Conservation (phyloP, 2,113 vertebrate genomes). For the Gobiocypris rarus region DNA sequence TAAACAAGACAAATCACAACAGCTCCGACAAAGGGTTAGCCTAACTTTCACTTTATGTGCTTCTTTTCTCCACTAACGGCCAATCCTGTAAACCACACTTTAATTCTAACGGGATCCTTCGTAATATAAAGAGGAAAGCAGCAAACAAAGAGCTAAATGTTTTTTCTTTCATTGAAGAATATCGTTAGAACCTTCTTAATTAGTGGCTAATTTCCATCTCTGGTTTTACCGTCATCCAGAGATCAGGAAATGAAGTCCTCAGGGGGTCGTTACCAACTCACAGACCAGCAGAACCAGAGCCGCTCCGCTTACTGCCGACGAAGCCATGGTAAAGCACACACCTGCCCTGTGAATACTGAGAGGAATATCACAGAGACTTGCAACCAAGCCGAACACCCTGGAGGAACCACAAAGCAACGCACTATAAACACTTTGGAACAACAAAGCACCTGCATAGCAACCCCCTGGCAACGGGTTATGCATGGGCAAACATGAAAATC, state of each 20-base stretch:
- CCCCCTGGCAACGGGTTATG: background rate
- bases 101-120: no score
- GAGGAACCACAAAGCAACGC: background rate
- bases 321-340: background rate
- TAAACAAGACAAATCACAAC: background rate
- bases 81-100: background rate
- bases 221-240: constrained; percentile 40
- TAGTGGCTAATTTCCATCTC: constrained; percentile 49
- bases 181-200: constrained; percentile 34
- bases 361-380: no score
- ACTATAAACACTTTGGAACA: background rate
- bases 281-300: constrained; percentile 36
- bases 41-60: background rate
- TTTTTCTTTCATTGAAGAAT: background rate
- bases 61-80: background rate
- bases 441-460: background rate
- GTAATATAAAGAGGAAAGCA: no score
- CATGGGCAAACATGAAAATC: background rate
- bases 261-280: constrained; percentile 34
- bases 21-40: background rate
- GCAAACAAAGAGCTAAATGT: background rate
- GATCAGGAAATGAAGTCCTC: constrained; percentile 51
- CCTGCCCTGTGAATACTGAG: background rate
- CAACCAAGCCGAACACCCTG: background rate
- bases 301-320: background rate